These are phyloP conservation scores for Proterorhinus semilunaris DNA, from an alignment of 2,113 vertebrate species.

Conservation along the genomic window DNA sequence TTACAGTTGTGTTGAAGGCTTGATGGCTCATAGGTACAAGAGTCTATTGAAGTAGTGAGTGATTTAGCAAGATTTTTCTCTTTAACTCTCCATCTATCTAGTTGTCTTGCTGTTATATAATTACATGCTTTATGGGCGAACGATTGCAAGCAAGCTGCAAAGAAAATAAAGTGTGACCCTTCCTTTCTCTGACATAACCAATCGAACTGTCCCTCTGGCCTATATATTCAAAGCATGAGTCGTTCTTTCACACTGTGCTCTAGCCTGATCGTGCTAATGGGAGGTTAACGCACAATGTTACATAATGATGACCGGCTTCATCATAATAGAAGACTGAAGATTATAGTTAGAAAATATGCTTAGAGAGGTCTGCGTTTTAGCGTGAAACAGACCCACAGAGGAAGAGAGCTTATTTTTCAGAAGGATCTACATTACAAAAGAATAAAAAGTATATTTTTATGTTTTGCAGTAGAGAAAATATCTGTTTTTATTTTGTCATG, in stretches of 20 bases:
- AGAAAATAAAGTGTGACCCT: not conserved
- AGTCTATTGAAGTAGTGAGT: too few relatives aligned
- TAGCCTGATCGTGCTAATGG: constrained; percentile 11
- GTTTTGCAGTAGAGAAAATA: constrained; percentile 60
- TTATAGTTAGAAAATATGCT: constrained; percentile 34
- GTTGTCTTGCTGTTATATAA: too few relatives aligned
- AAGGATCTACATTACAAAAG: constrained; percentile 54
- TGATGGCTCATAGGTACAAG: too few relatives aligned
- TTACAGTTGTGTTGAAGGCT: too few relatives aligned
- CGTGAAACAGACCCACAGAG: constrained; percentile 43
- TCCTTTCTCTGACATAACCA: not conserved
- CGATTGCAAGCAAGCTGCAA: not conserved
- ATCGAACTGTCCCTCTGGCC: not conserved
- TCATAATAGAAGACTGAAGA: constrained; percentile 19
- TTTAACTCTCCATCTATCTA: too few relatives aligned
- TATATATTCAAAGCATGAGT: not conserved
- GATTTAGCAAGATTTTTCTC: too few relatives aligned
- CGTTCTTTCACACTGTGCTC: constrained; percentile 34
- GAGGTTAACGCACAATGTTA: constrained; percentile 28
- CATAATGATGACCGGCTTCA: constrained; percentile 12
- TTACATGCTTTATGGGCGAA: too few relatives aligned
- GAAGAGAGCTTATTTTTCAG: constrained; percentile 53
- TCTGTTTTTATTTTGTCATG: constrained; percentile 54
- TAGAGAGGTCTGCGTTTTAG: constrained; percentile 44
- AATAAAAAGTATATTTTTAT: constrained; percentile 72